These are phyloP conservation scores for Philopotamus ludificatus DNA, from an alignment of 1,140 invertebrate genomes.

Conservation along the genomic window DNA sequence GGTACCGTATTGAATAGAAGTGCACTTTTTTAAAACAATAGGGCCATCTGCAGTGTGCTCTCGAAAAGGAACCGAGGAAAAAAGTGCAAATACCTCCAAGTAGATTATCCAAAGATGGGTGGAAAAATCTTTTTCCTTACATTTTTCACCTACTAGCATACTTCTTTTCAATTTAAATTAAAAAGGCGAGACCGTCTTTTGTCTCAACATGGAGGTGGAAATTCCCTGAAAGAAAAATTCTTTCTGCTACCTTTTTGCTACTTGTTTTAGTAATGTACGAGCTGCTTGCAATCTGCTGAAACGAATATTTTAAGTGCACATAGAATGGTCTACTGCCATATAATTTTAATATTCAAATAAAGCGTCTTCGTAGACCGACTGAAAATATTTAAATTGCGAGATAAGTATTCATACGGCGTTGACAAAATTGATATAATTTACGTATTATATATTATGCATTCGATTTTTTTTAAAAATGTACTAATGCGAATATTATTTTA, in stretches of 20 bases:
- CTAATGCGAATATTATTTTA: too few species aligned
- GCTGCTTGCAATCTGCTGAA: too few species aligned
- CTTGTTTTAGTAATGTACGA: background rate
- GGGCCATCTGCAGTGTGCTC: background rate
- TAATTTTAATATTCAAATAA: too few species aligned
- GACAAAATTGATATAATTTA: too few species aligned
- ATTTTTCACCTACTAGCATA: slow-evolving; percentile 8
- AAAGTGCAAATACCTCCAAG: background rate
- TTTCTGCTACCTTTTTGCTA: background rate
- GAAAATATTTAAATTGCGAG: too few species aligned
- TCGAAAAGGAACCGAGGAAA: background rate
- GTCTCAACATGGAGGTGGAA: background rate
- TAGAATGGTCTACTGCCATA: too few species aligned
- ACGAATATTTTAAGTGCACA: too few species aligned
- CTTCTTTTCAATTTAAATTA: slow-evolving; percentile 21
- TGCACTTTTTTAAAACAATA: background rate
- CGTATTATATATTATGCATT: too few species aligned
- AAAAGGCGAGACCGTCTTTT: slow-evolving; percentile 18
- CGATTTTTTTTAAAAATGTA: too few species aligned
- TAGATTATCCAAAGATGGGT: slow-evolving; percentile 3
- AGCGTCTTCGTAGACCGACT: too few species aligned
- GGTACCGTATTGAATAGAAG: too few species aligned
- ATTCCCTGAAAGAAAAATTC: slow-evolving; percentile 4
- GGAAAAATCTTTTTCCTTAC: slow-evolving; percentile 1
- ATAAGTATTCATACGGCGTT: too few species aligned